Evolutionary conservation across 2,797 vertebrate genomes (phyloP), one percentile per base, ranked within the genome.

Genomic region (Chelmon rostratus): DNA sequence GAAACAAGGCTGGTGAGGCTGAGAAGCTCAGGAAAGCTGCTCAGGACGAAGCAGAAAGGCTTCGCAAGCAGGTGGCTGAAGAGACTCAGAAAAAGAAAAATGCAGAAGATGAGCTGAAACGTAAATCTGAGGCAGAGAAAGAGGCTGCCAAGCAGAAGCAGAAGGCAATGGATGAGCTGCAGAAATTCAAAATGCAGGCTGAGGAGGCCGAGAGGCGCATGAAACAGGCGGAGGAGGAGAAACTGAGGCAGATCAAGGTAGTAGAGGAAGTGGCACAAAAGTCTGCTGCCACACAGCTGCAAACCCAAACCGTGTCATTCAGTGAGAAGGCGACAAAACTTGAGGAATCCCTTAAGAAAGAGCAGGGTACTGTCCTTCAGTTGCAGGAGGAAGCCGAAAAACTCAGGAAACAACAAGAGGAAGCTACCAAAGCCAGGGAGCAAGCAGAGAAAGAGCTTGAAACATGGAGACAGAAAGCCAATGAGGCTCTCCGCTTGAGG

Each of bases 391-490:
- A 99, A 85, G 97, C 97, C 0, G 96, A 96, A 15, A 92, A 90
- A 11, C 95, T 97, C 23, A 94, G 96, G 63, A 96, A 75, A 88
- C 97, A 97, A 83, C 97, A 99, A 82, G 94, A 95, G 0, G 97
- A 98, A 49, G 98, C 97, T 0, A 94, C 97, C 88, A 96, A 21
- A 5, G 96, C 96, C 0, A 95, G 96, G 4, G 96, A 96, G 65
- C 95, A 97, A 49, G 97, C 98, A 0, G 97, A 99, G 86, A 95
- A 94, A 35, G 97, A 99, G 92, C 94, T 99, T 66, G 98, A 99
- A 81, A 96, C 73, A n/a, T 99, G 98, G 98, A 95, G 95, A 81
- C 97, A 98, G 74, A 99, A 99, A 85, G 98, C 98, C 85, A 98
- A 99, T 0, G 98, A 99, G 88, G 98, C 98, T 0, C 95, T 99